Percentiles rank a stretch among this genome's conserved stretches.
phyloP scores from a whole-genome alignment of 2,888 invertebrate genomes.

The Mongoloraphidia duomilia region DNA sequence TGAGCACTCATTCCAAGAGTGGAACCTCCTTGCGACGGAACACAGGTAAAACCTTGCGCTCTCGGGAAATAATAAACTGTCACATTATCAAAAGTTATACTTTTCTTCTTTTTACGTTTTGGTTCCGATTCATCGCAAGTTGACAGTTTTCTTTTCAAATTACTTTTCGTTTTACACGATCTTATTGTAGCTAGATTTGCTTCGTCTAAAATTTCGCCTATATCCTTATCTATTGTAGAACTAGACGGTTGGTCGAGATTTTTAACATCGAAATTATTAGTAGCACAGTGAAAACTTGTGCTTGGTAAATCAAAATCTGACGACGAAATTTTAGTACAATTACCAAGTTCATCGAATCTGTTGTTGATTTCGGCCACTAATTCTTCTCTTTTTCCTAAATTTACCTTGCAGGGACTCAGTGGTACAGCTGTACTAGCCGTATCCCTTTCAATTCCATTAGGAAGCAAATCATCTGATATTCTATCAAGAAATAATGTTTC shows the following conservation, averaged over 20 bases:
- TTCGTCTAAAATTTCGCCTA: conserved; percentile 10
- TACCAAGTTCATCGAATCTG: neutral
- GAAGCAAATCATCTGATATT: conserved; percentile 28
- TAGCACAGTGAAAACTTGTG: neutral
- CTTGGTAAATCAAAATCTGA: conserved; percentile 16
- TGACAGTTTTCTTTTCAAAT: conserved; percentile 49
- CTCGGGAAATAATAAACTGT: conserved; percentile 92
- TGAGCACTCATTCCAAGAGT: conserved; percentile 83
- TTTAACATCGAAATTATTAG: neutral
- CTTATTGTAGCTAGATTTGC: conserved; percentile 12
- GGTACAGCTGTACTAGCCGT: conserved; percentile 7
- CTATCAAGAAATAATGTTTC: conserved; percentile 37
- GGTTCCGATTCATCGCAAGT: conserved; percentile 32
- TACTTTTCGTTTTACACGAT: conserved; percentile 40
- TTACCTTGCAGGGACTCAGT: conserved; percentile 6
- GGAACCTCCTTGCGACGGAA: conserved; percentile 79
- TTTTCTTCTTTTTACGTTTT: conserved; percentile 55
- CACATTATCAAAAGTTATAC: conserved; percentile 80
- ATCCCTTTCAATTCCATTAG: neutral
- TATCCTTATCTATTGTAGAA: conserved; percentile 10
- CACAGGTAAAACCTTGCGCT: conserved; percentile 82
- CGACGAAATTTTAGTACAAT: neutral
- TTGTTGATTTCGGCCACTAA: neutral
- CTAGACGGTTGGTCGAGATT: neutral
- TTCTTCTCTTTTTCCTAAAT: conserved; percentile 9